phyloP scores from a whole-genome alignment of 1,140 invertebrate genomes.

The Gonioctena quinquepunctata region DNA sequence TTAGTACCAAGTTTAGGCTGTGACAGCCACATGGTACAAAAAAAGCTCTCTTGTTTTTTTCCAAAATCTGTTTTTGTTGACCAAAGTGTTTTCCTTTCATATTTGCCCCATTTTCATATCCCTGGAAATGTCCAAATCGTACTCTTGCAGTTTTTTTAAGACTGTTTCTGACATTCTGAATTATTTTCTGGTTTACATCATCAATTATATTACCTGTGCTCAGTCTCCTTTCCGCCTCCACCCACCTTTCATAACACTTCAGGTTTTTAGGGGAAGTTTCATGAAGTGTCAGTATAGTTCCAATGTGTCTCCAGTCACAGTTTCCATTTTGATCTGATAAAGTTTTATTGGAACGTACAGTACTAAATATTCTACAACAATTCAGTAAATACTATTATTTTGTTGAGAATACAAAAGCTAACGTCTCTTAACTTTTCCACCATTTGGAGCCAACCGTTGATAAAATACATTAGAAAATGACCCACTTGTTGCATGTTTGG shows the following conservation, averaged over 20 bases:
- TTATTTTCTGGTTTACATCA: not conserved
- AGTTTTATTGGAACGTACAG: too few species aligned
- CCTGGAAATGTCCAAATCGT: too few species aligned
- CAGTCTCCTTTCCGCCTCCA: not conserved
- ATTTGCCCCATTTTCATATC: constrained; percentile 50
- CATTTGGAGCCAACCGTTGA: too few species aligned
- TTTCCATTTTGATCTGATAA: not conserved
- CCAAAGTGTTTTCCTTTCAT: constrained; percentile 43
- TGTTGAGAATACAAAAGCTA: too few species aligned
- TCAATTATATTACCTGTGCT: not conserved
- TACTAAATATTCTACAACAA: too few species aligned
- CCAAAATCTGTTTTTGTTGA: constrained; percentile 28
- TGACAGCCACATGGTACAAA: constrained; percentile 32
- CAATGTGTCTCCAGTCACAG: not conserved
- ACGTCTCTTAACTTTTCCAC: too few species aligned
- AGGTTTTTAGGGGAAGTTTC: not conserved
- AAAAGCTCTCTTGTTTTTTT: constrained; percentile 32
- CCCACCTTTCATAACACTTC: not conserved
- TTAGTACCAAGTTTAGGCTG: constrained; percentile 29
- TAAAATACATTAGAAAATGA: too few species aligned
- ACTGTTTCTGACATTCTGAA: too few species aligned
- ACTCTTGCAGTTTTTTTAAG: too few species aligned
- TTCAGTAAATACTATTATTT: too few species aligned
- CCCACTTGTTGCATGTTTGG: too few species aligned
- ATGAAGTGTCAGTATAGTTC: not conserved